These are phyloP conservation scores for Lichenostomus cassidix DNA, from an alignment of 2,113 vertebrate genomes.

Conservation along the genomic window DNA sequence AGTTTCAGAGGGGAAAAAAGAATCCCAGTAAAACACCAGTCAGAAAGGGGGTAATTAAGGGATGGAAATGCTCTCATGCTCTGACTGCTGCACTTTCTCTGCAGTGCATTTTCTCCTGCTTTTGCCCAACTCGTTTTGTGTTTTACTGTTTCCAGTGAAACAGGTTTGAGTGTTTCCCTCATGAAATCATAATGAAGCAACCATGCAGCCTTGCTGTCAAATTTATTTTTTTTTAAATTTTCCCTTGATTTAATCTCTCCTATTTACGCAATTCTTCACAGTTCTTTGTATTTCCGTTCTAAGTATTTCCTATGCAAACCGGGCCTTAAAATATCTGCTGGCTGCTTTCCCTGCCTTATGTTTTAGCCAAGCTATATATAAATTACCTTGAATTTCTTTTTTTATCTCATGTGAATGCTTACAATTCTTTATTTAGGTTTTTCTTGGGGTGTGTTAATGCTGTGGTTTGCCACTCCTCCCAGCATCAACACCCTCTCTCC, in stretches of 20 bases:
- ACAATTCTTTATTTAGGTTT: neutral
- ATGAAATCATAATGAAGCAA: neutral
- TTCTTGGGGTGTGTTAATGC: neutral
- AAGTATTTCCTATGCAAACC: neutral
- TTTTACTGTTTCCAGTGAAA: neutral
- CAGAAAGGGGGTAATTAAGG: neutral
- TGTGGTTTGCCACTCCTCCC: neutral
- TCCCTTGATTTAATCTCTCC: neutral
- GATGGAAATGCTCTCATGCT: neutral
- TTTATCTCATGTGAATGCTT: neutral
- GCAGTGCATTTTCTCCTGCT: neutral
- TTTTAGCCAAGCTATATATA: neutral
- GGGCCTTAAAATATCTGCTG: neutral
- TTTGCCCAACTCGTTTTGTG: neutral
- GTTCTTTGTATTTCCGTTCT: neutral
- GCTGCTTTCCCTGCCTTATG: neutral
- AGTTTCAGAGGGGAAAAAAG: neutral
- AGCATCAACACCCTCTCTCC: neutral
- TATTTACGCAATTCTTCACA: rapidly evolving
- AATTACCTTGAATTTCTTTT: neutral
- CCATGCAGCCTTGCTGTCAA: neutral
- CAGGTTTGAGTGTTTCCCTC: neutral
- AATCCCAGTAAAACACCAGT: neutral
- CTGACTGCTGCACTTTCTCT: neutral
- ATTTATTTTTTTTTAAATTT: neutral